Base-by-base conservation (phyloP, 2,888 invertebrate species). In the Nomada fucata region DNA sequence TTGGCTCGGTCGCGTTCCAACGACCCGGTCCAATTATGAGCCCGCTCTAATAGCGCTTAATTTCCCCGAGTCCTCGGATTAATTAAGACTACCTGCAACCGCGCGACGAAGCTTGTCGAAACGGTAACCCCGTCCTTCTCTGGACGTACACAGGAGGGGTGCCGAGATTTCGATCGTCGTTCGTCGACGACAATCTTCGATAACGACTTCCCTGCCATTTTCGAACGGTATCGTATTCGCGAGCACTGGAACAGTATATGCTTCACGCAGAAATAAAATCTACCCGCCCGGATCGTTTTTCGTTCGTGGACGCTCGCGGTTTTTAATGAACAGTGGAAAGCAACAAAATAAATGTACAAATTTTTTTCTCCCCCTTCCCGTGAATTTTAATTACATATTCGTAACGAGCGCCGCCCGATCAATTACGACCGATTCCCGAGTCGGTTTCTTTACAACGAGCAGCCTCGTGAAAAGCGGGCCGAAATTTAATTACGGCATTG, bases 21-120 rank as follows among this genome's bases (percentile, higher is more conserved):
- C 67, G 85, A 77, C 84, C 80, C 71, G 83, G 79, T 73, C 82
- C 86, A 89, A 87, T 88, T 87, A 85, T 88, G 83, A 85, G 42
- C 65, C 72, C 72, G 79, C 70, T 68, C 73, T 85, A 87, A 87
- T 85, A 68, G 70, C 78, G 76, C 82, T 88, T 87, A 83, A 85
- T 86, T 90, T 83, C 79, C 76, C 76, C 80, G 11, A 64, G 47
- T n/a, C 57, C 60, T 59, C 23, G 57, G 76, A 73, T 84, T 90
- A 89, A 90, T 89, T 86, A 77, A 78, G 84, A 85, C 84, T 88
- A 83, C 64, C 79, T 78, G 85, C 85, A 86, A 61, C 52, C n/a
- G 36, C n/a, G 36, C 47, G n/a, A 13, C 52, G 59, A 29, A 44
- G 26, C n/a, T 2, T 36, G 53, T 50, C 65, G 18, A 52, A 74